Base-by-base conservation (phyloP, 2,888 invertebrate genomes). In the Crematogaster levior region DNA sequence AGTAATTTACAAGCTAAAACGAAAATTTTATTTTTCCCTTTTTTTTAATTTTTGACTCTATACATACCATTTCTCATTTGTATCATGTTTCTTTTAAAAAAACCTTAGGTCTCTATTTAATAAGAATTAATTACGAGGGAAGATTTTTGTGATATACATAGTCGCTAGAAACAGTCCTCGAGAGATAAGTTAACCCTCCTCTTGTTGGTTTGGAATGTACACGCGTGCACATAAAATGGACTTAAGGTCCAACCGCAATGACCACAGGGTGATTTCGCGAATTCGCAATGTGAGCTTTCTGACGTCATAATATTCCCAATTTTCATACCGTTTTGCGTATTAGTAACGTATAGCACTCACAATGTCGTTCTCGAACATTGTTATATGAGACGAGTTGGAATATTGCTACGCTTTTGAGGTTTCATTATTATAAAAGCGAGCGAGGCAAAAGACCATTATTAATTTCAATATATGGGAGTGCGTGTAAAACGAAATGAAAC, bases 291-390 rank as follows among this genome's bases (percentile, higher is more conserved):
- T 56, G 65, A 77, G 66, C 53, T 56, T 56, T 51, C 53, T 66
- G 48, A 48, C 61, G 77, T 66, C 66, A 56, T 30, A 65, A 77
- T 56, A 66, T 56, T 66, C 43, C 66, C 66, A 77, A 77, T 77
- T 77, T 77, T 66, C 77, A 53, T 21, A 56, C 27, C 21, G 40
- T 65, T 75, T 51, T 24, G 21, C 56, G 21, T 77, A 43, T 40
- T 66, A 56, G 21, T 18, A 75, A 51, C 15, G 6, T 53, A 51
- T 40, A 61, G 63, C 51, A 53, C 10, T 77, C 60, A 53, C 53
- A 65, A 65, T 21, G 53, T 56, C 34, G 15, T 65, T 3, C 21
- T 15, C 27, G 27, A 66, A 56, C 30, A n/a, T 77, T 66, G 53
- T 66, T 65, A 75, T 40, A 27, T n/a, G 43, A 66, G 27, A 12